A percentile compares a stretch with the other conserved stretches of the same genome.
Conservation (phyloP, 2,797 vertebrate species). For the Hafferia zeledoni region DNA sequence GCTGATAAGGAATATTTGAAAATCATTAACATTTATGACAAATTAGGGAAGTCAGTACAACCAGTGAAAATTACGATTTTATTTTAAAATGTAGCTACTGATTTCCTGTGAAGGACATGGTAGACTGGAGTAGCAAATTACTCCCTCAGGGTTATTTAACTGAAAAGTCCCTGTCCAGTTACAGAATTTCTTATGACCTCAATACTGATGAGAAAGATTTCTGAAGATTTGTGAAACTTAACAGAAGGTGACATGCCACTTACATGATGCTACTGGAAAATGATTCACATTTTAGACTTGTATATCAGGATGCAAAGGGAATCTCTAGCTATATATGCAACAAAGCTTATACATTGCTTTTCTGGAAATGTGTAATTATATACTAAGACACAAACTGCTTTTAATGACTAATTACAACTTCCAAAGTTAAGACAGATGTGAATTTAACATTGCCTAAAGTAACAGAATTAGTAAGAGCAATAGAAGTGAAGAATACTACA, state of each 20-base stretch:
- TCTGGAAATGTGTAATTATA: neutral
- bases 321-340: neutral
- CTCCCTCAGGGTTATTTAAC: neutral
- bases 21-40: neutral
- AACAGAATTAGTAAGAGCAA: neutral
- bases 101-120: neutral
- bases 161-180: neutral
- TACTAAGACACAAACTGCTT: neutral
- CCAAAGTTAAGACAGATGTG: neutral
- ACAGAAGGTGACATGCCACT: neutral
- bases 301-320: neutral
- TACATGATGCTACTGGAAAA: neutral
- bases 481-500: neutral
- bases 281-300: neutral
- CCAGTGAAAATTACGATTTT: neutral
- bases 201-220: neutral
- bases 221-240: neutral
- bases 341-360: neutral
- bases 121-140: neutral
- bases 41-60: neutral
- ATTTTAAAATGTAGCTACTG: neutral
- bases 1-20: neutral
- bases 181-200: neutral
- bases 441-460: neutral
- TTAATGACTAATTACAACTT: neutral